Evolutionary conservation across 2,113 vertebrate species (phyloP), one percentile per base, ranked within the genome.

Genomic region (Onychostoma macrolepis): DNA sequence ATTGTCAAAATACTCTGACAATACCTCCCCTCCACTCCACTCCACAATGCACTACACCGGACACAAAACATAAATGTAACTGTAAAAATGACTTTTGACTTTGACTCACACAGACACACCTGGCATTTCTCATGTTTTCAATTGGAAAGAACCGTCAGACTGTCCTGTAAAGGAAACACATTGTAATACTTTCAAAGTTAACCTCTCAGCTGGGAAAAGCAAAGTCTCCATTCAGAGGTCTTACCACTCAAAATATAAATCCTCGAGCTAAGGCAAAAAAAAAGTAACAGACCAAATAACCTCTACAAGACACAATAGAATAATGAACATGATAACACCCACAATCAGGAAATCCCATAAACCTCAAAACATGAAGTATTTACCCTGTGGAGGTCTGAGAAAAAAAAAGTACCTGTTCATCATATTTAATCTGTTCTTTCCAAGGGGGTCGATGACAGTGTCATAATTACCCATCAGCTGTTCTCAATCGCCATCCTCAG

Each of bases 1-100:
- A 90, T 91, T 86, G 90, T 91, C 90, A 43, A 38, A 77, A 76
- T 86, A 83, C 71, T 83, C 76, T 83, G 80, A 91, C 90, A 92
- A 93, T 80, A 88, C 76, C 80, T 85, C 67, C 58, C 48, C n/a
- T n/a, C n/a, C n/a, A n/a, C n/a, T 56, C 19, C 82, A 38, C 45
- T 74, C 87, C 24, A 58, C 77, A 92, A 88, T 87, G 84, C 87
- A 92, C 92, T 89, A 91, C 88, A 93, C 92, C 83, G 65, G n/a
- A n/a, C n/a, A 61, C 90, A 92, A 90, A 90, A 87, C 92, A 94
- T 4, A 26, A 86, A 90, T 89, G 87, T 90, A 92, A 93, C 91
- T 56, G 87, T 88, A 93, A 90, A 87, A 85, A 93, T 88, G 48
- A 86, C 88, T 88, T 76, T 84, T 81, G 33, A 13, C 13, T 63